These are phyloP conservation scores for Kryphioiulus occultus DNA, from an alignment of 2,888 invertebrate species.

Conservation along the genomic window DNA sequence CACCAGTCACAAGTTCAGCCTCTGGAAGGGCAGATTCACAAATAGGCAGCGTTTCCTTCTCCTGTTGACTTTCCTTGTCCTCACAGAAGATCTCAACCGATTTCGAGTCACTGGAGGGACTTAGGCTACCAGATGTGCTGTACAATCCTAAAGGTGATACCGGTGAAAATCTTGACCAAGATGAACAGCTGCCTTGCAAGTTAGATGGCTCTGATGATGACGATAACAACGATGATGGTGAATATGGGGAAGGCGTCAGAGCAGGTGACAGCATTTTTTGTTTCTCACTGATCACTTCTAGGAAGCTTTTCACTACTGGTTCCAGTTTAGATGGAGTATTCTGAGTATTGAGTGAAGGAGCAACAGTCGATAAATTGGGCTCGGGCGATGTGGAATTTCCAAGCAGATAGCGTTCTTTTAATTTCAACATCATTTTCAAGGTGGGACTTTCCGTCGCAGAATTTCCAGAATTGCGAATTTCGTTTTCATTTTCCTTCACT, in stretches of 20 bases:
- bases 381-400: constrained; percentile 42
- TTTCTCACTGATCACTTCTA: constrained; percentile 85
- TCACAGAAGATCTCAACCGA: neutral
- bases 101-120: constrained; percentile 6
- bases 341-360: neutral
- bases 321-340: constrained; percentile 71
- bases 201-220: constrained; percentile 45
- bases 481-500: constrained; percentile 37
- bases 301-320: constrained; percentile 82
- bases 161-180: constrained; percentile 33
- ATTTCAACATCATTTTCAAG: constrained; percentile 55
- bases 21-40: neutral
- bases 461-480: neutral
- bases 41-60: neutral
- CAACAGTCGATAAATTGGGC: neutral
- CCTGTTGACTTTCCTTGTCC: neutral
- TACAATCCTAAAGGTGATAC: constrained; percentile 32
- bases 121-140: neutral
- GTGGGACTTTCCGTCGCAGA: constrained; percentile 52
- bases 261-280: constrained; percentile 77
- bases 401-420: constrained; percentile 53
- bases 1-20: neutral
- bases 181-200: constrained; percentile 33
- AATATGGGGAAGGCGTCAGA: constrained; percentile 44
- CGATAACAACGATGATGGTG: constrained; percentile 31